Percentiles rank a stretch among this genome's conserved stretches.
phyloP scores from a whole-genome alignment of 1,140 invertebrate genomes.

The Cryptotermes secundus region DNA sequence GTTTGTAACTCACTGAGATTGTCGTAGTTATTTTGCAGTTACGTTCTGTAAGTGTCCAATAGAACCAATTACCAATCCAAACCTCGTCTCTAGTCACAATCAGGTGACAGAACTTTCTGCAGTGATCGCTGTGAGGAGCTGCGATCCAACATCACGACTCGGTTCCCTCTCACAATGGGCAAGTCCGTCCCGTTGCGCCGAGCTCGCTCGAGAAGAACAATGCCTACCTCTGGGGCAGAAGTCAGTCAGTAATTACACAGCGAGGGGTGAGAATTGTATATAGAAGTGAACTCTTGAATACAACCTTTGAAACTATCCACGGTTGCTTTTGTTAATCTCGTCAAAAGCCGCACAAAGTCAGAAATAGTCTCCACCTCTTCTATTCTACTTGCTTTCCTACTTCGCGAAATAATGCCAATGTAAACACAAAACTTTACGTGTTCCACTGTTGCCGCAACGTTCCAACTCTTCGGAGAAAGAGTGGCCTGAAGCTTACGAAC shows the following conservation, averaged over 20 bases:
- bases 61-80: too few species aligned
- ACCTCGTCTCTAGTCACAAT: too few species aligned
- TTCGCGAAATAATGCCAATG: not conserved
- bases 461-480: not conserved
- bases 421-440: not conserved
- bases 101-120: too few species aligned
- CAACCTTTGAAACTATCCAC: not conserved
- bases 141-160: too few species aligned
- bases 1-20: too few species aligned
- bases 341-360: not conserved
- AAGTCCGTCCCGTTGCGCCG: too few species aligned
- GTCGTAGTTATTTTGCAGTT: too few species aligned
- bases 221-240: not conserved
- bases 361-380: not conserved
- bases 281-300: not conserved
- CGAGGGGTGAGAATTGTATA: not conserved
- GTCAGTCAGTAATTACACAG: not conserved
- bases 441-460: not conserved
- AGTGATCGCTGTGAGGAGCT: too few species aligned
- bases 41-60: too few species aligned
- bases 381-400: not conserved
- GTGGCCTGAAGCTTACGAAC: not conserved
- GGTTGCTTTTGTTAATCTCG: not conserved
- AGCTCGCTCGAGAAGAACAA: too few species aligned
- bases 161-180: too few species aligned